phyloP scores from a whole-genome alignment of 2,797 vertebrate species.

The Halcyon leucocephala region DNA sequence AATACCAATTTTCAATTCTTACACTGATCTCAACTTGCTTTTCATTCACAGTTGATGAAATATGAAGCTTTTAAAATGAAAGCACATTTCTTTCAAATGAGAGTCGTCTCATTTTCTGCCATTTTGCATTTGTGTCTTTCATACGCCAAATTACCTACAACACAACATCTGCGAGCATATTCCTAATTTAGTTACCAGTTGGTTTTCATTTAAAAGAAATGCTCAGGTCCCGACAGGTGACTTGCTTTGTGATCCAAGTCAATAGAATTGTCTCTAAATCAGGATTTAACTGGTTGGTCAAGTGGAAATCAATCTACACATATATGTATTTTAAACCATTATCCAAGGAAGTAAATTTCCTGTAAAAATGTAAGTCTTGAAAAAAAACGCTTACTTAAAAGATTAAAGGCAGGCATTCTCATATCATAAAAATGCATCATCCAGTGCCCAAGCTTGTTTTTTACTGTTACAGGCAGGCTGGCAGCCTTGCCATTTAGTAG shows the following conservation, averaged over 20 bases:
- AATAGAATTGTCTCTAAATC: neutral
- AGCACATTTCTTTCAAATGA: neutral
- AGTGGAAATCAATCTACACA: neutral
- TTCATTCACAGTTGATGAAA: neutral
- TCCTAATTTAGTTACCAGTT: neutral
- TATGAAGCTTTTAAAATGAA: neutral
- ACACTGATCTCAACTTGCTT: neutral
- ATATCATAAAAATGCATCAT: neutral
- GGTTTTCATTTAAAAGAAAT: neutral
- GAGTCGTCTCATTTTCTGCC: neutral
- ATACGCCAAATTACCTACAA: neutral
- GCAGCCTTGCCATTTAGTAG: neutral
- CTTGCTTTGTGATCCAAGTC: neutral
- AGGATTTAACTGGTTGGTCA: neutral
- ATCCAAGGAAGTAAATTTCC: neutral
- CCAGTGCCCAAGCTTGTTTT: neutral
- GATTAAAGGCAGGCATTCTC: neutral
- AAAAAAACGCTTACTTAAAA: slow-evolving; percentile 25
- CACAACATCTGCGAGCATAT: neutral
- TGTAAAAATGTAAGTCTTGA: neutral
- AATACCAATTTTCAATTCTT: neutral
- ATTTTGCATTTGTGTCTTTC: neutral
- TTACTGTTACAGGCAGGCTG: neutral
- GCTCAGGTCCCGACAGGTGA: neutral
- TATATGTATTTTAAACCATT: neutral